Evolutionary conservation across 2,113 vertebrate species (phyloP), one percentile per base, ranked within the genome.

Genomic region (Cisticola juncidis): DNA sequence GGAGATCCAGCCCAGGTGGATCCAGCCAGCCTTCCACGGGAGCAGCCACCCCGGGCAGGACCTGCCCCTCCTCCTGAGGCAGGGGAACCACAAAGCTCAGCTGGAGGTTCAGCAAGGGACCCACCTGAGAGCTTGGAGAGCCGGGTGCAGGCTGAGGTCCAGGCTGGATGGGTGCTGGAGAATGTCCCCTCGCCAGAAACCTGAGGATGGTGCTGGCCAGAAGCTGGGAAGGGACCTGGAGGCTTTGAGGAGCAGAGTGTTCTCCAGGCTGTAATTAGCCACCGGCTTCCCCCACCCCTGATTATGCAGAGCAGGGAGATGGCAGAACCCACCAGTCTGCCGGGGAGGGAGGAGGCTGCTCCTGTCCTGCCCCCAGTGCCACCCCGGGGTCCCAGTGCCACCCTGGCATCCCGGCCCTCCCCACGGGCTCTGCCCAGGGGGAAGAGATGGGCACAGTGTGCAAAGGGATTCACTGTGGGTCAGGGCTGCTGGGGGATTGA

Each of bases 251-350:
- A 86, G 83, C 71, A 42, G 70, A 57, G 6, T 58, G 25, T 17
- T 79, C 87, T 82, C 87, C 58, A 51, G 68, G 91, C 81, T 95
- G 74, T 90, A 86, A 95, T 97, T 85, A 94, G 14, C 73, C 74
- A 57, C 84, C 54, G 4, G 12, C 50, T 89, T 87, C 90, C 85
- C 85, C 79, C 87, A 91, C 85, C 84, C 91, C 81, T 95, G 5
- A 18, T 97, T 90, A 94, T 70, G 79, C 74, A 89, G 48, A 73
- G 69, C 74, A 81, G 74, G 29, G 81, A 78, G 45, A 50, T 78
- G 65, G 70, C 70, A 88, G 85, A 90, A 77, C 81, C 90, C 93
- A 95, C 78, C 91, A 42, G 71, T 53, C 73, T 64, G 80, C 58
- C 0, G 2, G 62, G 64, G 71, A 65, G 77, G 86, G 86, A 90